These are phyloP conservation scores for Pelecanoides urinatrix DNA, from an alignment of 2,113 vertebrate species.

Conservation along the genomic window DNA sequence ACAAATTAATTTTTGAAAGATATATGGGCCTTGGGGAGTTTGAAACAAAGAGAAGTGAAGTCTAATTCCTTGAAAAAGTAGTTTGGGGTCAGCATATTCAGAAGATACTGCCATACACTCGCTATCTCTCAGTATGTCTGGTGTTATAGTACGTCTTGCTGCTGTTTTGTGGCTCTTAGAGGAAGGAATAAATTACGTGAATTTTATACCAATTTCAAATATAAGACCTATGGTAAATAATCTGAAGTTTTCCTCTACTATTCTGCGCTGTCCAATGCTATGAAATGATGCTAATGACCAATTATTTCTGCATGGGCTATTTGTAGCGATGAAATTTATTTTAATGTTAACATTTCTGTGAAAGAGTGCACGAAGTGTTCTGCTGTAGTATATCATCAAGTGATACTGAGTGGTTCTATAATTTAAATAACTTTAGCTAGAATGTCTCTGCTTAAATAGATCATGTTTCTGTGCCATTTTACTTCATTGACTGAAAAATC, in stretches of 20 bases:
- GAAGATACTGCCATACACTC: background rate
- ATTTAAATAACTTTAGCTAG: constrained; percentile 13
- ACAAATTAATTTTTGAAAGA: constrained; percentile 20
- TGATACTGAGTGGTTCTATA: background rate
- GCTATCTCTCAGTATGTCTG: background rate
- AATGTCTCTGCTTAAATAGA: constrained; percentile 7
- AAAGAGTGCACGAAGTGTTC: background rate
- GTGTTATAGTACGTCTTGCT: background rate
- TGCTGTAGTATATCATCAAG: background rate
- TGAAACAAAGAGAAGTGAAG: background rate
- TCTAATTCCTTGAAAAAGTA: background rate
- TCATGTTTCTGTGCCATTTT: constrained; percentile 20
- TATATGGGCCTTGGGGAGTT: background rate
- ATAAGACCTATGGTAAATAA: background rate
- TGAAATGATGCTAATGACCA: background rate
- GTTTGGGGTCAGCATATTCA: background rate
- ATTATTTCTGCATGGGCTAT: background rate
- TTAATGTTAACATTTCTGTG: constrained; percentile 6
- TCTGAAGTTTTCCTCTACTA: background rate
- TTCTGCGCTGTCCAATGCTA: background rate
- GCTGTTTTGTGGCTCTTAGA: background rate
- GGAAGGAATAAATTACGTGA: background rate
- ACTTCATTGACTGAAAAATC: constrained; percentile 36
- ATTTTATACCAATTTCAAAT: background rate
- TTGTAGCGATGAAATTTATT: background rate